Percentiles rank a stretch among this genome's conserved stretches.
Evolutionary conservation across 2,888 invertebrate genomes (phyloP).

Genomic region (Cistogaster globosa): DNA sequence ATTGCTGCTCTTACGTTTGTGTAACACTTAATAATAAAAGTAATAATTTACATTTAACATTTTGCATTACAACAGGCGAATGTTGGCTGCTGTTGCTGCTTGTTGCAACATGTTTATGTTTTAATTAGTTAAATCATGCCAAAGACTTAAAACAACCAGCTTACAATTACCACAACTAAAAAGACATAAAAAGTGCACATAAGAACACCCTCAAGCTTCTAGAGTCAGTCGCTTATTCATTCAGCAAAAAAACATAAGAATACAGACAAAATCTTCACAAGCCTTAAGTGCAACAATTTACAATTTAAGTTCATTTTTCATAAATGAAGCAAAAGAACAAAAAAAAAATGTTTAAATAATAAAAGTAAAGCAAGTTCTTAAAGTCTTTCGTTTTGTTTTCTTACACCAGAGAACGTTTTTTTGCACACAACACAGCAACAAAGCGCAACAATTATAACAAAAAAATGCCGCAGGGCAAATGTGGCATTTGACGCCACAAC

Average conservation of each 20-base stretch:
- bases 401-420: constrained; percentile 26
- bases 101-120: constrained; percentile 70
- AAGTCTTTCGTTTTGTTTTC: constrained; percentile 50
- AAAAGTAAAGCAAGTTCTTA: constrained; percentile 50
- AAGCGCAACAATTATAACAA: constrained; percentile 70
- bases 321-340: constrained; percentile 55
- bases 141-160: constrained; percentile 53
- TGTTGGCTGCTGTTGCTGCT: constrained; percentile 31
- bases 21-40: constrained; percentile 62
- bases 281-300: constrained; percentile 69
- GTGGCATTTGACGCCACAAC: constrained; percentile 70
- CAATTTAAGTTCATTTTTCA: constrained; percentile 71
- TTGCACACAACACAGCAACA: constrained; percentile 67
- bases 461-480: constrained; percentile 66
- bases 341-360: background rate
- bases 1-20: constrained; percentile 12
- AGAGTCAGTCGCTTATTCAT: background rate
- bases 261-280: constrained; percentile 55
- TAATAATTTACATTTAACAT: constrained; percentile 61
- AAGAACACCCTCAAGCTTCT: constrained; percentile 37
- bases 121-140: constrained; percentile 70
- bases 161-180: constrained; percentile 26
- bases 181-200: constrained; percentile 1
- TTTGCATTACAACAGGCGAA: constrained; percentile 38
- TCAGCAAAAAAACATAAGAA: background rate